phyloP scores from a whole-genome alignment of 2,113 vertebrate genomes.

The Emydocephalus ijimae region DNA sequence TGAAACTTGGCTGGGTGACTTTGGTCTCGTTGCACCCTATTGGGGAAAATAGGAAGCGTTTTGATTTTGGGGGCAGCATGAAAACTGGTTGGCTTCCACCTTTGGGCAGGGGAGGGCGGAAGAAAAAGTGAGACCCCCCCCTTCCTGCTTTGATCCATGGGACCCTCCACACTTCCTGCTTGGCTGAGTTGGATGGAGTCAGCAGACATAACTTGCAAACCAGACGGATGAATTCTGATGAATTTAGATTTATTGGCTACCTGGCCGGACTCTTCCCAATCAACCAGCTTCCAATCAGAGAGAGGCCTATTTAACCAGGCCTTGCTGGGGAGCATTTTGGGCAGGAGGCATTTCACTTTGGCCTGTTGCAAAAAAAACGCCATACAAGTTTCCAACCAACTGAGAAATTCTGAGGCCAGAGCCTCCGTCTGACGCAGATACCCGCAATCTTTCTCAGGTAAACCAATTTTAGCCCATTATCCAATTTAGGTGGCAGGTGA shows the following conservation, averaged over 20 bases:
- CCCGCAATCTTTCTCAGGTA: not conserved
- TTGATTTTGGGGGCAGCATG: not conserved
- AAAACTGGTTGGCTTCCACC: not conserved
- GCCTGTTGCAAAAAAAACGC: not conserved
- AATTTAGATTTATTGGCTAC: not conserved
- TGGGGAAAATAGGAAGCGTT: not conserved
- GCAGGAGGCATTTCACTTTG: not conserved
- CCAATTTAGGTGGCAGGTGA: not conserved
- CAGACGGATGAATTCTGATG: not conserved
- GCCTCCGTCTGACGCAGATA: accelerated
- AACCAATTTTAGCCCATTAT: not conserved
- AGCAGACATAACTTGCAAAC: not conserved
- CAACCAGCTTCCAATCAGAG: not conserved
- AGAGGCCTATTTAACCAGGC: too few relatives aligned
- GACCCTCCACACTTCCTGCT: too few relatives aligned
- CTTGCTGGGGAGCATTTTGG: not conserved
- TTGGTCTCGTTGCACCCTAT: not conserved
- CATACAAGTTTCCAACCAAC: not conserved
- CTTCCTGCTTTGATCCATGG: not conserved
- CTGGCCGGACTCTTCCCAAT: not conserved
- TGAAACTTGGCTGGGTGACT: not conserved
- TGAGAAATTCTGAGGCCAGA: not conserved
- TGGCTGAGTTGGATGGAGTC: too few relatives aligned
- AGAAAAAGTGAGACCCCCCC: not conserved
- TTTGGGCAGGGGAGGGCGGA: not conserved